Percentiles rank a stretch among this genome's conserved stretches.
phyloP scores from a whole-genome alignment of 2,797 vertebrate species.

The Takifugu rubripes region DNA sequence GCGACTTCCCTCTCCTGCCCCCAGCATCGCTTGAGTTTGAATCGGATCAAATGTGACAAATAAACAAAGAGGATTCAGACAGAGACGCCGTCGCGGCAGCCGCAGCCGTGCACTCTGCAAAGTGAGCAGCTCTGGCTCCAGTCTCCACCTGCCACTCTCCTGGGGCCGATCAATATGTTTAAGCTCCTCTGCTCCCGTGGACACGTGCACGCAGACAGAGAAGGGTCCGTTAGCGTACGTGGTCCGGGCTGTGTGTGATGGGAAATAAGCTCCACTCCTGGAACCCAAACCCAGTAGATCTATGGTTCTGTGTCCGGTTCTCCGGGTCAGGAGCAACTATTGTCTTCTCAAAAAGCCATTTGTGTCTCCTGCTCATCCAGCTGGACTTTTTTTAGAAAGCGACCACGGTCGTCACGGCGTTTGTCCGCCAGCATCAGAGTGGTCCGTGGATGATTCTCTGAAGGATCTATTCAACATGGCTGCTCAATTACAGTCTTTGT shows the following conservation, averaged over 20 bases:
- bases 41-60: slow-evolving; percentile 1
- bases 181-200: slow-evolving; percentile 31
- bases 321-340: too few relatives aligned
- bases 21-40: not conserved
- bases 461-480: slow-evolving; percentile 33
- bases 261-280: too few relatives aligned
- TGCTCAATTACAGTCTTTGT: slow-evolving; percentile 49
- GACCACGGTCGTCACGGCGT: not conserved
- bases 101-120: not conserved
- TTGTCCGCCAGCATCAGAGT: too few relatives aligned
- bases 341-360: too few relatives aligned
- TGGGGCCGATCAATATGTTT: slow-evolving; percentile 57
- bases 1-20: too few relatives aligned
- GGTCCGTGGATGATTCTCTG: slow-evolving; percentile 18
- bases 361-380: too few relatives aligned
- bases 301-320: too few relatives aligned
- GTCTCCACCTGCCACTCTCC: slow-evolving; percentile 42
- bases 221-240: not conserved
- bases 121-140: slow-evolving; percentile 42
- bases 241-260: too few relatives aligned
- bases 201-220: slow-evolving; percentile 28
- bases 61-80: slow-evolving; percentile 24
- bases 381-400: slow-evolving; percentile 14
- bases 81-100: not conserved
- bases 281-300: too few relatives aligned